Conservation (phyloP, 2,797 vertebrate genomes). For the Mionectes olivaceus region DNA sequence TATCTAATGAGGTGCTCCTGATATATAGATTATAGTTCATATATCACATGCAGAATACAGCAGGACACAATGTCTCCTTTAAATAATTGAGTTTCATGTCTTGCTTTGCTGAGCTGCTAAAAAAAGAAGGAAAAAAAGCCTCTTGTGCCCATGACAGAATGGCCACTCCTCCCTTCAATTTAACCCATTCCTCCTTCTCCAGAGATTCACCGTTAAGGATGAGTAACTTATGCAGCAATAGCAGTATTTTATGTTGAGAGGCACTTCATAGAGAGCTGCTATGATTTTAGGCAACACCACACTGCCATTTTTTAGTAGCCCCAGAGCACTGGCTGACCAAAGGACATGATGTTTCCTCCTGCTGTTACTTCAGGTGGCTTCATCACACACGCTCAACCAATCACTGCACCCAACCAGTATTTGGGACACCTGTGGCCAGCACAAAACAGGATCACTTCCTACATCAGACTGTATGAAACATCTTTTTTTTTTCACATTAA, state of each 20-base stretch:
- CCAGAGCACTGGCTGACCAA: neutral
- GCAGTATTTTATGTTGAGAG: neutral
- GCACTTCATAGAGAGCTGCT: neutral
- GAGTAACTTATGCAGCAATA: neutral
- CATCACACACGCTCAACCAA: neutral
- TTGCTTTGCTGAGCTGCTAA: neutral
- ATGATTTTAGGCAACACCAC: neutral
- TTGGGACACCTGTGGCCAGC: neutral
- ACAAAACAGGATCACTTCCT: neutral
- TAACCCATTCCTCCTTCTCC: neutral
- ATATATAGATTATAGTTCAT: neutral
- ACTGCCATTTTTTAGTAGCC: neutral
- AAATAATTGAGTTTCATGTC: neutral
- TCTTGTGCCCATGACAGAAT: neutral
- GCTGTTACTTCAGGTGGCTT: neutral
- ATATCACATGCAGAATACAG: neutral
- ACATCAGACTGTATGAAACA: neutral
- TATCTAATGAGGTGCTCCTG: slow-evolving; percentile 31
- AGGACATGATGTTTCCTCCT: neutral
- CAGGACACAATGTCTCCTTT: neutral
- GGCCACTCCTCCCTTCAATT: neutral
- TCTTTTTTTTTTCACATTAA: neutral
- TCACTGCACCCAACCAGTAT: neutral
- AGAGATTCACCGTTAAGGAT: neutral
- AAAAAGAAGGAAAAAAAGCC: neutral